These are phyloP conservation scores for Portevinia maculata DNA, from an alignment of 2,888 invertebrate species.

Conservation along the genomic window DNA sequence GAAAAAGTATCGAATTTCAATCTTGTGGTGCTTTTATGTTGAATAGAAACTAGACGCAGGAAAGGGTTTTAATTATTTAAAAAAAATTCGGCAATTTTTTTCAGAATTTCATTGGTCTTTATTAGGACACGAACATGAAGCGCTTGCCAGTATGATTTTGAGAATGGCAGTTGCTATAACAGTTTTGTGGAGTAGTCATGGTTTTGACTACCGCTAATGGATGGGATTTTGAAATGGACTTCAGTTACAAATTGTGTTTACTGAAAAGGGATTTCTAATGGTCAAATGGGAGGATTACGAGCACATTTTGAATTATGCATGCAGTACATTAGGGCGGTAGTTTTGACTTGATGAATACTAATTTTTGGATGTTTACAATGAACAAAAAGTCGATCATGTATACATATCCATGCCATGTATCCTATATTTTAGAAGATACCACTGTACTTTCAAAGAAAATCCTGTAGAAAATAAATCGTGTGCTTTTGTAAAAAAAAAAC, in stretches of 20 bases:
- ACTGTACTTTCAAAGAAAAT: no score
- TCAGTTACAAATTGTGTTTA: conserved; percentile 27
- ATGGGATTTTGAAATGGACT: conserved; percentile 50
- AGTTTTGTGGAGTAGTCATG: conserved; percentile 45
- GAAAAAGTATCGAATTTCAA: conserved; percentile 70
- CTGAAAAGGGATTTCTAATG: not conserved
- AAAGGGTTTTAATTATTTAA: conserved; percentile 73
- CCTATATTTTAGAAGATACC: no score
- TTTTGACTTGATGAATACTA: not conserved
- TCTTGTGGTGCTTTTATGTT: conserved; percentile 51
- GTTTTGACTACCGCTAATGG: conserved; percentile 49
- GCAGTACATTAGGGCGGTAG: conserved; percentile 2
- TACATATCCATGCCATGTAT: no score
- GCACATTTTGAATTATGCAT: conserved; percentile 38
- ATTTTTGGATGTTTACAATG: no score
- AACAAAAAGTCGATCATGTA: no score
- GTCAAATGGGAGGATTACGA: conserved; percentile 4
- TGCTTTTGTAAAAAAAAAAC: no score
- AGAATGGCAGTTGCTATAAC: conserved; percentile 44
- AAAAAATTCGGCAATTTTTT: conserved; percentile 55
- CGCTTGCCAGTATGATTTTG: conserved; percentile 21
- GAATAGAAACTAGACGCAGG: conserved; percentile 5
- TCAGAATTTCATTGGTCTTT: conserved; percentile 45
- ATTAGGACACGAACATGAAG: conserved; percentile 49
- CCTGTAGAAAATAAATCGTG: no score